Evolutionary conservation across 2,888 invertebrate species (phyloP).

Genomic region (Nephrotoma guestfalica): DNA sequence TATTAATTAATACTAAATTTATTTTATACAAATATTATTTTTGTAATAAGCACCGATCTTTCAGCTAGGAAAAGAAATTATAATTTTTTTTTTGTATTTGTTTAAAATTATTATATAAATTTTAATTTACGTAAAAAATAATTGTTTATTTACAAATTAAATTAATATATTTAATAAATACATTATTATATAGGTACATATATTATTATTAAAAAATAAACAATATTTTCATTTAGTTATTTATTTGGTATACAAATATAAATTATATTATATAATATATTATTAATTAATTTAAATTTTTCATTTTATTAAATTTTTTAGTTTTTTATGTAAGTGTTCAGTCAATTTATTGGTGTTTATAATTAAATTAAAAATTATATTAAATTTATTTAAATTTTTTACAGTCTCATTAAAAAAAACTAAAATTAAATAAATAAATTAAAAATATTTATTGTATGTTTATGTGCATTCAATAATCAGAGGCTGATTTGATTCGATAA

Average conservation of each 20-base stretch:
- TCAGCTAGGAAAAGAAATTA: slow-evolving; percentile 25
- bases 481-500: slow-evolving; percentile 78
- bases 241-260: background rate
- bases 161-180: background rate
- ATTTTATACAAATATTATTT: slow-evolving; percentile 1
- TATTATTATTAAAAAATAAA: background rate
- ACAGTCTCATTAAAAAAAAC: background rate
- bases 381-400: background rate
- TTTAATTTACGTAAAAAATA: background rate
- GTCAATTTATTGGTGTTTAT: background rate
- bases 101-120: background rate
- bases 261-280: background rate
- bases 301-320: background rate
- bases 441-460: background rate
- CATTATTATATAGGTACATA: background rate
- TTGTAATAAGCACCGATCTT: slow-evolving; percentile 32
- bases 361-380: background rate
- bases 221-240: background rate
- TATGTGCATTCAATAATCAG: slow-evolving; percentile 89
- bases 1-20: background rate
- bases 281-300: background rate
- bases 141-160: background rate
- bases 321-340: background rate
- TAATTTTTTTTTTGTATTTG: background rate
- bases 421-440: slow-evolving; percentile 16